These are phyloP conservation scores for Prenolepis imparis DNA, from an alignment of 2,888 invertebrate species.

Conservation along the genomic window DNA sequence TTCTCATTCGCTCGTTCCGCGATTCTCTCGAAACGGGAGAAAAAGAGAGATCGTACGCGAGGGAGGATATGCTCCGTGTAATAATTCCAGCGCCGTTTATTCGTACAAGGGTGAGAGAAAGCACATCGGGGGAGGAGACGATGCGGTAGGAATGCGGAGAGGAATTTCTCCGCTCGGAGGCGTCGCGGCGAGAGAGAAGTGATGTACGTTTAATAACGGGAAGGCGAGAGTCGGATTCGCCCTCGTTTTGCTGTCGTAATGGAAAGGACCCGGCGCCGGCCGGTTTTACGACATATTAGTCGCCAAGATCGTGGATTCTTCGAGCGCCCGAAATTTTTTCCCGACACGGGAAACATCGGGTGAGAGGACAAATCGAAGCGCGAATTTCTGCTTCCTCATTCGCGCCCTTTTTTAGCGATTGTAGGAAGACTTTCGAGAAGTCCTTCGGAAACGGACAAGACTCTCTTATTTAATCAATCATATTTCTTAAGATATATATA, in stretches of 20 bases:
- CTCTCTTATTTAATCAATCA: not conserved
- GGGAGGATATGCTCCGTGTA: not conserved
- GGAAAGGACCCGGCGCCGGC: conserved; percentile 47
- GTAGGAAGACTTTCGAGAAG: not conserved
- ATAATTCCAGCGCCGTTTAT: conserved; percentile 26
- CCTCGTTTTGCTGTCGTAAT: conserved; percentile 55
- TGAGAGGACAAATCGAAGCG: not conserved
- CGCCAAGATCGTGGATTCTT: conserved; percentile 68
- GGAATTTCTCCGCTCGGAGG: conserved; percentile 65
- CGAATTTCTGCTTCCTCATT: not conserved
- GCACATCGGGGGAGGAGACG: not conserved
- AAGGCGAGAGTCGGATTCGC: conserved; percentile 45
- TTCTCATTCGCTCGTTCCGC: not conserved
- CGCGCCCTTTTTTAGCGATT: not conserved
- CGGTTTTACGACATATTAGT: conserved; percentile 74
- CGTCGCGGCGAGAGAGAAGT: conserved; percentile 46
- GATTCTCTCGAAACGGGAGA: not conserved
- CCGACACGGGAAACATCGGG: not conserved
- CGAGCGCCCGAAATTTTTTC: conserved; percentile 53
- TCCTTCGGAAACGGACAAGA: not conserved
- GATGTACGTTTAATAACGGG: conserved; percentile 78
- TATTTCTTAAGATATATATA: not conserved
- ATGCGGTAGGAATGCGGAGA: conserved; percentile 61
- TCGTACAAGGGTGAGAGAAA: not conserved
- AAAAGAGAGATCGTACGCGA: not conserved